These are phyloP conservation scores for Temnothorax ravouxi DNA, from an alignment of 2,888 invertebrate species.

Conservation along the genomic window DNA sequence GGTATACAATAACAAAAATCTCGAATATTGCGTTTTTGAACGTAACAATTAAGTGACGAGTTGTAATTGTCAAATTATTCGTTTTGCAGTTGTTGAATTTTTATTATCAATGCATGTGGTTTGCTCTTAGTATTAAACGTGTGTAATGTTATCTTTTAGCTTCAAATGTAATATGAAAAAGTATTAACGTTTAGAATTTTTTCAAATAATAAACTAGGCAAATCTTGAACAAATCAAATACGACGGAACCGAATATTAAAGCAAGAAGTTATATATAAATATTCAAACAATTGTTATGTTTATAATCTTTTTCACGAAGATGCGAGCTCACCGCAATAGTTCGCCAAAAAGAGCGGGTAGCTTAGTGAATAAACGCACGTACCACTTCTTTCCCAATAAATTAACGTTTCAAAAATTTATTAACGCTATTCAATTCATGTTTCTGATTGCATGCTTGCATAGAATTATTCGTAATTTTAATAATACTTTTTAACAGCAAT, in stretches of 20 bases:
- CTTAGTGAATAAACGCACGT: too few species aligned
- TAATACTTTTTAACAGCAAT: neutral
- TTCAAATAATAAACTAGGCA: neutral
- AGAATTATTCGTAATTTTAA: neutral
- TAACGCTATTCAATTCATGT: neutral
- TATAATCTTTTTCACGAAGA: neutral
- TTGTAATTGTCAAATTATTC: neutral
- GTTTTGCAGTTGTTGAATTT: neutral
- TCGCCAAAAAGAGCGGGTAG: neutral
- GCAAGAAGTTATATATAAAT: neutral
- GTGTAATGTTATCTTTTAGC: neutral
- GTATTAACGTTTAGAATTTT: neutral
- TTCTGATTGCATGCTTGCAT: neutral
- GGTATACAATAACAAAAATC: too few species aligned
- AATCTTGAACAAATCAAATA: neutral
- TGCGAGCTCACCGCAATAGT: neutral
- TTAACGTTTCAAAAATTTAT: neutral
- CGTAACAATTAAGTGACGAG: neutral
- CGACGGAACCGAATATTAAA: neutral
- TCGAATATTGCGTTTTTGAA: too few species aligned
- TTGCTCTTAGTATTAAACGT: neutral
- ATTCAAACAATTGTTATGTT: neutral
- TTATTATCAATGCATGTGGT: neutral
- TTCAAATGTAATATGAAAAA: neutral
- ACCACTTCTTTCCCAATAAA: neutral